Evolutionary conservation across 2,888 invertebrate genomes (phyloP).

Genomic region (Torymus auratus): DNA sequence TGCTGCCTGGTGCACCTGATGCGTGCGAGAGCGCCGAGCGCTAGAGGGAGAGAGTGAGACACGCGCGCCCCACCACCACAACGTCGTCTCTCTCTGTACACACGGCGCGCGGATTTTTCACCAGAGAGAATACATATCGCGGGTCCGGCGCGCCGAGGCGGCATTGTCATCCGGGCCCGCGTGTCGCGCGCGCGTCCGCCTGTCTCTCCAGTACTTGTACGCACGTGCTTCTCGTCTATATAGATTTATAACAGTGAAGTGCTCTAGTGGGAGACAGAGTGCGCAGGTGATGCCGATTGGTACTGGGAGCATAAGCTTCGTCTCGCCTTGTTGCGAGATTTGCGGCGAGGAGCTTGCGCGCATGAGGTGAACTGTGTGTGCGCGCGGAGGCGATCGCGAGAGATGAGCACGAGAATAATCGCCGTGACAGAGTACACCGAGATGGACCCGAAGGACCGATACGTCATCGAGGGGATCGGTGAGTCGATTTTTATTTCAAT

Average conservation of each 20-base stretch:
- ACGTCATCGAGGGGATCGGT: slow-evolving; percentile 71
- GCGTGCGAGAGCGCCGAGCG: neutral
- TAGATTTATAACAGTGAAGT: too few species aligned
- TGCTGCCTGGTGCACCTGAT: neutral
- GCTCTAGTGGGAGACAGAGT: too few species aligned
- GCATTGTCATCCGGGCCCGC: slow-evolving; percentile 28
- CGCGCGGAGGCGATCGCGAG: neutral
- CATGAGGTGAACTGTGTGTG: too few species aligned
- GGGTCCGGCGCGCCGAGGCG: neutral
- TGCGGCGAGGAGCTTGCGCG: neutral
- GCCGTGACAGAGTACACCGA: slow-evolving; percentile 69
- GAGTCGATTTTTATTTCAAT: slow-evolving; percentile 57
- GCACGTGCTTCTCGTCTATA: too few species aligned
- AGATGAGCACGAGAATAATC: slow-evolving; percentile 65
- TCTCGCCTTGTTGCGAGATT: neutral
- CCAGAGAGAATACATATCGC: slow-evolving; percentile 15
- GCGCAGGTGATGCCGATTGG: too few species aligned
- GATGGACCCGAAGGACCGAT: slow-evolving; percentile 73
- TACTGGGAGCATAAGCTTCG: too few species aligned
- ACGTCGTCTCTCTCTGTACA: too few species aligned
- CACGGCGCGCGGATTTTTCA: neutral
- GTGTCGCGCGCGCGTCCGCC: neutral
- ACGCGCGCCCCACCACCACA: neutral
- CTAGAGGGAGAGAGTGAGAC: neutral
- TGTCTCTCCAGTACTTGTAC: neutral